phyloP scores from a whole-genome alignment of 92 coral and sea anemone species.

The Anthopleura xanthogrammica region DNA sequence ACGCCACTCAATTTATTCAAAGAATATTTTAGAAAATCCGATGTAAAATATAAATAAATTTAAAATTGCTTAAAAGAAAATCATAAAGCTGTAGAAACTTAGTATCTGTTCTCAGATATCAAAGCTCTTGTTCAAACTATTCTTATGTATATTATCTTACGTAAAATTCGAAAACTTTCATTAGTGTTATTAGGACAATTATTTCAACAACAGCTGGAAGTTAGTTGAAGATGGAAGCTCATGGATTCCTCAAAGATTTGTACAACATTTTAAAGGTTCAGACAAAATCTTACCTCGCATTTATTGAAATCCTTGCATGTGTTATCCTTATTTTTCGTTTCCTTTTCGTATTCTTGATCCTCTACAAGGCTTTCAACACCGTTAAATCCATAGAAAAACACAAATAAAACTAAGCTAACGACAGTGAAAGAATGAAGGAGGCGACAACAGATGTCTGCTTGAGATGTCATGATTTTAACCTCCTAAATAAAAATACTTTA shows the following conservation, averaged over 20 bases:
- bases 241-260: neutral
- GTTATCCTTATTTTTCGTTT: neutral
- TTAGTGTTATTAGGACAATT: no score
- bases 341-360: neutral
- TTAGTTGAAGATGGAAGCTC: neutral
- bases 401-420: neutral
- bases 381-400: neutral
- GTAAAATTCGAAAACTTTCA: no score
- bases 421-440: neutral
- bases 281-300: conserved; percentile 9
- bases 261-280: no score
- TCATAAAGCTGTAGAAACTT: no score
- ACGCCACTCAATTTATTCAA: no score
- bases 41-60: no score
- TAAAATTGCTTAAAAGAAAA: no score
- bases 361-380: neutral
- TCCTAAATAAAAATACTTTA: neutral
- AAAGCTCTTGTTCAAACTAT: no score
- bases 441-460: neutral
- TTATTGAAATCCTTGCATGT: conserved; percentile 24
- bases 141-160: no score
- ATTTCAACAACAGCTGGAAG: no score
- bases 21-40: no score
- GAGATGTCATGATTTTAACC: neutral
- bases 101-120: no score